These are phyloP conservation scores for Phengaris alcon DNA, from an alignment of 2,888 invertebrate genomes.

Conservation along the genomic window DNA sequence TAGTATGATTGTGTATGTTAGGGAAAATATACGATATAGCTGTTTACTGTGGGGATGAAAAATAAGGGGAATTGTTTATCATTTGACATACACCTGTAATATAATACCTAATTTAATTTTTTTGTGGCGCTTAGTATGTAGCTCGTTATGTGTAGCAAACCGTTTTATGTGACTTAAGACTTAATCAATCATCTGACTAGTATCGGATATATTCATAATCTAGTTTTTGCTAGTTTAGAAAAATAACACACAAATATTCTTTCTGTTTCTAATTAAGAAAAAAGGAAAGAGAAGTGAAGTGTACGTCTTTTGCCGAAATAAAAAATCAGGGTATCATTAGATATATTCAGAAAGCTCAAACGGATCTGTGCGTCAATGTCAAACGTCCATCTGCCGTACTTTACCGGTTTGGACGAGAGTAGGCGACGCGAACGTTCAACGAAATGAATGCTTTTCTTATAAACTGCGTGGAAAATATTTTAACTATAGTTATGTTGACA, in stretches of 20 bases:
- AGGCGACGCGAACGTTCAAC: background rate
- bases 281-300: no score
- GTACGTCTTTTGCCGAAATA: no score
- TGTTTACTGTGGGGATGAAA: background rate
- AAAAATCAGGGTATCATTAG: no score
- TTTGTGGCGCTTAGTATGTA: no score
- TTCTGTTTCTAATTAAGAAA: no score
- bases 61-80: background rate
- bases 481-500: background rate
- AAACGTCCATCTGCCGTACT: background rate
- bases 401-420: background rate
- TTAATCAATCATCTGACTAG: no score
- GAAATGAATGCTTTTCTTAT: background rate
- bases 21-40: constrained; percentile 5
- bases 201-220: no score
- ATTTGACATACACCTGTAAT: background rate
- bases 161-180: no score
- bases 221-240: no score
- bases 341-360: background rate
- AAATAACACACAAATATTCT: no score
- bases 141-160: no score
- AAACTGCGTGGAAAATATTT: background rate
- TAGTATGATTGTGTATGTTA: constrained; percentile 4
- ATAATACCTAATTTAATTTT: no score
- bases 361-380: background rate